Evolutionary conservation across 2,113 vertebrate genomes (phyloP).

Genomic region (Haemorhous mexicanus): DNA sequence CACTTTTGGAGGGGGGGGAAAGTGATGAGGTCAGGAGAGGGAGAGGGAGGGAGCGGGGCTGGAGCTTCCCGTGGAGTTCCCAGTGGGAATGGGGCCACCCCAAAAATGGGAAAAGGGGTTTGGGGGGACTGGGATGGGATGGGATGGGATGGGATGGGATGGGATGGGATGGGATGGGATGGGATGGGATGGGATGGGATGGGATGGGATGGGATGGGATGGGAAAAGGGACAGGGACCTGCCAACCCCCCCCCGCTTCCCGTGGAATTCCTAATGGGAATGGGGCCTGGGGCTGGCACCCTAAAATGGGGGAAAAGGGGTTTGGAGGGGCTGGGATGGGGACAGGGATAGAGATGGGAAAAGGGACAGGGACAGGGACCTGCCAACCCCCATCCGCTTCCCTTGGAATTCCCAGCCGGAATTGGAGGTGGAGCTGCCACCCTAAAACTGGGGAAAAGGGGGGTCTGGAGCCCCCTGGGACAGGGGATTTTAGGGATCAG

Average conservation of each 20-base stretch:
- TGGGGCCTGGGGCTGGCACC: rapidly evolving
- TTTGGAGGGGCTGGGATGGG: not conserved
- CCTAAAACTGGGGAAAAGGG: not conserved
- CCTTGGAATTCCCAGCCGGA: not conserved
- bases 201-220: no score
- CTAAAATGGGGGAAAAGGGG: rapidly evolving
- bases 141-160: not conserved
- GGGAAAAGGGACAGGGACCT: no score
- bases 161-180: not conserved
- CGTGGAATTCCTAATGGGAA: not conserved
- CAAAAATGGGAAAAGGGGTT: no score
- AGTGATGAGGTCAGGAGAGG: not conserved
- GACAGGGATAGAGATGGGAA: no score
- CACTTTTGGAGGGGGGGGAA: not conserved
- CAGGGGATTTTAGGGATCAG: not conserved
- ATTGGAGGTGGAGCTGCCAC: not conserved
- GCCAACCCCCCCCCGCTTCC: not conserved
- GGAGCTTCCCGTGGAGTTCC: not conserved
- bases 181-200: no score
- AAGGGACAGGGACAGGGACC: no score
- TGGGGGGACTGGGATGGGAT: no score
- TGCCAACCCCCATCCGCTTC: not conserved
- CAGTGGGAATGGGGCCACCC: rapidly evolving
- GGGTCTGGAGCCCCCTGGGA: not conserved
- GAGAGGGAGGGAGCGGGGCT: not conserved